These are phyloP conservation scores for Macroglossus sobrinus DNA, from an alignment of 2,113 vertebrate species.

Conservation along the genomic window DNA sequence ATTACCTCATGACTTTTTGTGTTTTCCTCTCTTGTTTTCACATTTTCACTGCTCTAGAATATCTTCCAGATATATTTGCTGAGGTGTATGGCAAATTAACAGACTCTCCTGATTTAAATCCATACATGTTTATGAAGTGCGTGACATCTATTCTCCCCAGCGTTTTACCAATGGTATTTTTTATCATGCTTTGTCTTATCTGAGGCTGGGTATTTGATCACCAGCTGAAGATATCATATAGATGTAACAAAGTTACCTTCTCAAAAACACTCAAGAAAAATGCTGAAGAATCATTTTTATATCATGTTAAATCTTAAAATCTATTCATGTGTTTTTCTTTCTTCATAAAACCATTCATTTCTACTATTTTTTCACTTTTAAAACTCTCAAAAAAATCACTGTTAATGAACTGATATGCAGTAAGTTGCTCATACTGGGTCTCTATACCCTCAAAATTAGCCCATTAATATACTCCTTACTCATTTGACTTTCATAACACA, in stretches of 20 bases:
- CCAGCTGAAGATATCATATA: neutral
- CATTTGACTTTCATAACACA: neutral
- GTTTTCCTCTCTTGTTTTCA: neutral
- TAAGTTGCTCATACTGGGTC: neutral
- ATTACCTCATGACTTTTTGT: neutral
- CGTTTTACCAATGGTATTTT: neutral
- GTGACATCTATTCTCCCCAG: neutral
- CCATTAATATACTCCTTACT: neutral
- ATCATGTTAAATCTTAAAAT: neutral
- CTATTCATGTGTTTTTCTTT: neutral
- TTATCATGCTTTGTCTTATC: neutral
- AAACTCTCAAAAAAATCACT: neutral
- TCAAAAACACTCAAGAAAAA: slow-evolving; percentile 8
- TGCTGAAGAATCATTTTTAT: neutral
- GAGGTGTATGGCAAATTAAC: neutral
- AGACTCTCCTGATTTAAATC: neutral
- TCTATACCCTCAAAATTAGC: neutral
- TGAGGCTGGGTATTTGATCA: neutral
- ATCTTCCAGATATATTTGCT: neutral
- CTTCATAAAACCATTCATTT: neutral
- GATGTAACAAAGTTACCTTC: neutral
- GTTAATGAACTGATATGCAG: neutral
- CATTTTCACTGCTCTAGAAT: neutral
- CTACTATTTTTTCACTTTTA: neutral
- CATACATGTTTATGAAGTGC: neutral